phyloP scores from a whole-genome alignment of 2,113 vertebrate species.

The Pluvianellus socialis region DNA sequence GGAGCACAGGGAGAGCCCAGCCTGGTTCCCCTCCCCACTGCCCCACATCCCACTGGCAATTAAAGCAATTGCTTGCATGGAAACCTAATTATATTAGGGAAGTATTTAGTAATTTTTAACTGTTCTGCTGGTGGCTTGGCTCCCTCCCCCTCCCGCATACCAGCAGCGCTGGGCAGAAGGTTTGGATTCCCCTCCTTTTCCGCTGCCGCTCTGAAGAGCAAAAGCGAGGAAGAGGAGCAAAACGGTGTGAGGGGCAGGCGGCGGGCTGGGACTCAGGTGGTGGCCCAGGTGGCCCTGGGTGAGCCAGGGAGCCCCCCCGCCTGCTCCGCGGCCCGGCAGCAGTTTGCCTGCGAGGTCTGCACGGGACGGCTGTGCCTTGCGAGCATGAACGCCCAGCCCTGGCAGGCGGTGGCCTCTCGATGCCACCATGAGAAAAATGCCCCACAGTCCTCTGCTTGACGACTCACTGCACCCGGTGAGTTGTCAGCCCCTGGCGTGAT shows the following conservation, averaged over 20 bases:
- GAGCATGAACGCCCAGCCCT: neutral
- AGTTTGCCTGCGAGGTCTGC: accelerated
- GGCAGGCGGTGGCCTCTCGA: accelerated
- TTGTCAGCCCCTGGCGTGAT: accelerated
- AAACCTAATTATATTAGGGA: constrained; percentile 33
- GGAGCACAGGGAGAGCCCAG: neutral
- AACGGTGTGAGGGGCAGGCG: neutral
- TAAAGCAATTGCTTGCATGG: constrained; percentile 17
- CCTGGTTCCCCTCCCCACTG: neutral
- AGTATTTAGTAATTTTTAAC: constrained; percentile 54
- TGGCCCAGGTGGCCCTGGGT: neutral
- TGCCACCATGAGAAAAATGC: neutral
- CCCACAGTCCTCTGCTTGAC: neutral
- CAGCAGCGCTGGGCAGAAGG: neutral
- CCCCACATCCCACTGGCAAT: neutral
- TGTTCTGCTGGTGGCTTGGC: neutral
- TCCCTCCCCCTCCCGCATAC: constrained; percentile 6
- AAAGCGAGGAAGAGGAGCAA: neutral
- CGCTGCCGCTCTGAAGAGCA: neutral
- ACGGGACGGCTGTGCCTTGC: accelerated
- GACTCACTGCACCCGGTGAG: accelerated
- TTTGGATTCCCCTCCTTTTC: neutral
- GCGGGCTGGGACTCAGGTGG: accelerated
- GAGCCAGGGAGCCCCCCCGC: neutral
- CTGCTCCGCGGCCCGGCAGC: neutral